phyloP scores from a whole-genome alignment of 92 coral and sea anemone genomes.

The Ricordea florida region DNA sequence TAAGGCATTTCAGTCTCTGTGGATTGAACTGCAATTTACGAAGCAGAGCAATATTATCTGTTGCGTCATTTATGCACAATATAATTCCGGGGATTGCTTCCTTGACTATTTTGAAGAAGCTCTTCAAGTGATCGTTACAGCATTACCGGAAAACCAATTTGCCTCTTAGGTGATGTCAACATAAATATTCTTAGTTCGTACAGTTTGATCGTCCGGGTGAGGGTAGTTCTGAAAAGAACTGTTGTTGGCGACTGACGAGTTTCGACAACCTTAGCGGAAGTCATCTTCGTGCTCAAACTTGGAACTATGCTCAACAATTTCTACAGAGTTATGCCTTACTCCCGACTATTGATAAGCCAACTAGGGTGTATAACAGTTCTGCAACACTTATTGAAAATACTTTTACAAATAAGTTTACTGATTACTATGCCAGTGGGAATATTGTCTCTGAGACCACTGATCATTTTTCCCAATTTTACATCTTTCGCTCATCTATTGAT shows the following conservation, averaged over 20 bases:
- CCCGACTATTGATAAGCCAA: conserved; percentile 53
- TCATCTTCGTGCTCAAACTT: no score
- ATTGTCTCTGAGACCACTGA: no score
- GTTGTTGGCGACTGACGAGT: no score
- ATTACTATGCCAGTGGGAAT: conserved; percentile 5
- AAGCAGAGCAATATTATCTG: conserved; percentile 15
- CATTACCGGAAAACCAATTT: conserved; percentile 28
- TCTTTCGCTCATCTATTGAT: no score
- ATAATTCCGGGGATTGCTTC: conserved; percentile 27
- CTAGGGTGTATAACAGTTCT: conserved; percentile 32
- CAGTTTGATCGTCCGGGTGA: no score
- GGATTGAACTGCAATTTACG: conserved; percentile 28
- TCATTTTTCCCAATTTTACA: no score
- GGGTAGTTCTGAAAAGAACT: no score
- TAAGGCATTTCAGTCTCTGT: conserved; percentile 55
- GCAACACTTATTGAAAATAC: conserved; percentile 60
- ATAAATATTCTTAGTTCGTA: conserved; percentile 20
- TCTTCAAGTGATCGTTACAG: conserved; percentile 21
- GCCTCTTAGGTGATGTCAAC: conserved; percentile 41
- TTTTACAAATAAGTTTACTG: neutral
- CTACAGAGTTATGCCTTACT: conserved; percentile 9
- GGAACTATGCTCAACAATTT: conserved; percentile 32
- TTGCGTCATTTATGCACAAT: conserved; percentile 33
- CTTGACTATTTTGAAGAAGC: conserved; percentile 27
- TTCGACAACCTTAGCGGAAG: no score